These are phyloP conservation scores for Rhagoletis pomonella DNA, from an alignment of 1,140 invertebrate genomes.

Conservation along the genomic window DNA sequence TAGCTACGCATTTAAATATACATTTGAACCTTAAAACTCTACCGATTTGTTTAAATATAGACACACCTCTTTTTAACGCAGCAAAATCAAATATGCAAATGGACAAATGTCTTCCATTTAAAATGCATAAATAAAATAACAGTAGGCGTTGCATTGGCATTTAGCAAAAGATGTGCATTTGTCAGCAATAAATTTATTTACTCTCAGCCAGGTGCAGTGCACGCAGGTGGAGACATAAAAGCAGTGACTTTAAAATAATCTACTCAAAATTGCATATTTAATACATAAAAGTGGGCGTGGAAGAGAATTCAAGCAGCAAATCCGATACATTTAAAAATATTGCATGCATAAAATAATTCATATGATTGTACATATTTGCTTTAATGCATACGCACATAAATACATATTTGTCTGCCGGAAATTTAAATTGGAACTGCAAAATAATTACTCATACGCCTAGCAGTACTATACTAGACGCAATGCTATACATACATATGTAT, in stretches of 20 bases:
- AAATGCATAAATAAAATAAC: neutral
- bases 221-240: neutral
- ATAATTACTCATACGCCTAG: slow-evolving; percentile 35
- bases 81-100: slow-evolving; percentile 24
- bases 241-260: slow-evolving; percentile 25
- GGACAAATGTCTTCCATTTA: neutral
- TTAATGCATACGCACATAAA: slow-evolving; percentile 5
- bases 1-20: too few species aligned
- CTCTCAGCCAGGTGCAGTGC: neutral
- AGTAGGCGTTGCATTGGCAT: neutral
- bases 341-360: neutral
- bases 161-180: neutral
- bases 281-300: neutral
- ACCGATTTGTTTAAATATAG: neutral
- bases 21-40: too few species aligned
- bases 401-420: slow-evolving; percentile 12
- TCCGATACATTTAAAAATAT: neutral
- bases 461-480: neutral
- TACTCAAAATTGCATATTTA: slow-evolving; percentile 15
- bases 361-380: too few species aligned
- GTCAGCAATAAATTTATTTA: neutral
- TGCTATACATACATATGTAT: neutral
- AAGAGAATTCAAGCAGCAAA: neutral
- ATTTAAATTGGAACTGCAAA: slow-evolving; percentile 9
- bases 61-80: neutral